Percentiles rank a stretch among this genome's conserved stretches.
Evolutionary conservation across 2,113 vertebrate species (phyloP).

Genomic region (Limnothrissa miodon): DNA sequence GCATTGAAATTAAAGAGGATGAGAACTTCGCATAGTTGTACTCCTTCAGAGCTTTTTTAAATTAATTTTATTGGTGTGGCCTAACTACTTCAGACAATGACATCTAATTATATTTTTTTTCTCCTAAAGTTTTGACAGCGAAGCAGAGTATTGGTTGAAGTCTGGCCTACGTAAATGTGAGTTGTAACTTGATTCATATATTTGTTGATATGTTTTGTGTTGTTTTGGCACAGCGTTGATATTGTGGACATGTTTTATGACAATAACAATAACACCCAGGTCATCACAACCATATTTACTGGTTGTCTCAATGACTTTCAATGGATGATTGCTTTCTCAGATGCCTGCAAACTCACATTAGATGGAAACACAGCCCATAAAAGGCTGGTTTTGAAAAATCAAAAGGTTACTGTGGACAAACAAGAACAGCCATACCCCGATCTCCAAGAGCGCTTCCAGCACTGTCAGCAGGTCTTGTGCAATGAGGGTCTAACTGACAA

Average conservation of each 20-base stretch:
- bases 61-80: too few relatives aligned
- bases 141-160: not conserved
- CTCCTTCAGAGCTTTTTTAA: too few relatives aligned
- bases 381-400: not conserved
- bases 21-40: too few relatives aligned
- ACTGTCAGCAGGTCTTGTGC: not conserved
- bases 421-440: not conserved
- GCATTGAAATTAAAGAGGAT: too few relatives aligned
- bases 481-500: not conserved
- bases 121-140: not conserved
- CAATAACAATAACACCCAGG: too few relatives aligned
- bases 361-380: constrained; percentile 11
- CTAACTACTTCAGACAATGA: too few relatives aligned
- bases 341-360: not conserved
- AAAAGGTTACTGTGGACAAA: not conserved
- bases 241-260: too few relatives aligned
- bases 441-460: not conserved
- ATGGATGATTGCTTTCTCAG: not conserved
- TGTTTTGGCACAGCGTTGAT: not conserved
- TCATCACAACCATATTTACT: too few relatives aligned
- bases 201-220: not conserved
- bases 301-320: too few relatives aligned
- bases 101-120: not conserved
- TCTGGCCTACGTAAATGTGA: not conserved
- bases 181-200: not conserved